Evolutionary conservation across 2,888 invertebrate genomes (phyloP), one percentile per base, ranked within the genome.

Genomic region (Cyrtodaria siliqua): DNA sequence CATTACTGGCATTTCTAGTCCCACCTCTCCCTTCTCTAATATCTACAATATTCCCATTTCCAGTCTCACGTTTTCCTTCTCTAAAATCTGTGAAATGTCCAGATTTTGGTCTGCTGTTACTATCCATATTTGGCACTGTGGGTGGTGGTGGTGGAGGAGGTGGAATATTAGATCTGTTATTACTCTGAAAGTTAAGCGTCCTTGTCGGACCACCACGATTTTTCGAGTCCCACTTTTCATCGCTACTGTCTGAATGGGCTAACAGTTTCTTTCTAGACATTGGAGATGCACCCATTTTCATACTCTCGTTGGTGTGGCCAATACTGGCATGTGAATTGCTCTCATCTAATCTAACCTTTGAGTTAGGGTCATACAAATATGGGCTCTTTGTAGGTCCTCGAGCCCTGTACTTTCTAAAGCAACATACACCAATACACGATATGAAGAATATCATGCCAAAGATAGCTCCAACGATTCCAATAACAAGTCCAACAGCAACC

Each of bases 381-480:
- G 80, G 76, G 38, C 75, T 75, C 44, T 56, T 75, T 14, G 64
- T 44, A 0, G 63, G 47, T 1, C 69, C 66, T 2, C 71, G 8
- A n/a, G 33, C 56, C 6, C 66, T 69, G 38, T 83, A 77, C 47
- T 78, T 85, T 6, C 79, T 62, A 53, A 85, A 87, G 62, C 88
- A 89, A 62, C 89, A 89, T 9, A 86, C 71, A 0, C 81, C 83
- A 16, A 87, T 47, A 40, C 87, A 79, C 16, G 83, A 70, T 1
- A 84, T 42, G 9, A 89, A 59, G 23, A 89, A 67, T 12, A 90
- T 71, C 14, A 88, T 52, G 3, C 71, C 81, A 62, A 89, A 83
- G 16, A 89, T 70, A n/a, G 83, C 85, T 12, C 79, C 86, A 3
- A 87, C 86, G 20, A 88, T 80, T 12, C 90, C 90, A 26, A 85